Conservation (phyloP, 2,113 vertebrate species). For the Dicrurus megarhynchus region DNA sequence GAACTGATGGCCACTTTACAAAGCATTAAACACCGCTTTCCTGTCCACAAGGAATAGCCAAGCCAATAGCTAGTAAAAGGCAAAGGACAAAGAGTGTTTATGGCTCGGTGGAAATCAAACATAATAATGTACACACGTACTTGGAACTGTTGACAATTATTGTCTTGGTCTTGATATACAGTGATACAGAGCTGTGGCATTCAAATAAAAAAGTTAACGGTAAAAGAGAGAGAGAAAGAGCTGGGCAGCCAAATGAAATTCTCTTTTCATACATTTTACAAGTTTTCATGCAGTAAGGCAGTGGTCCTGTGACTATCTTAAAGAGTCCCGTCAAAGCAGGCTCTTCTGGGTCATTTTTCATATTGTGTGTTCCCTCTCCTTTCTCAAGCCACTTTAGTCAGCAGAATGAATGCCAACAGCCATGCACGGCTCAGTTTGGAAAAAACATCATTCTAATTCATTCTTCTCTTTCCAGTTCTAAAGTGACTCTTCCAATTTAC, state of each 20-base stretch:
- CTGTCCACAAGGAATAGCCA: slow-evolving; percentile 31
- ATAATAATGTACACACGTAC: not conserved
- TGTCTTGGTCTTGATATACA: not conserved
- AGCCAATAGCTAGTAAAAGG: slow-evolving; percentile 24
- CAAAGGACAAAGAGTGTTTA: slow-evolving; percentile 56
- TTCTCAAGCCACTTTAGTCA: not conserved
- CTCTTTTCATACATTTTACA: not conserved
- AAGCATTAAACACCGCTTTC: slow-evolving; percentile 60
- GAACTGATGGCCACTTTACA: slow-evolving; percentile 52
- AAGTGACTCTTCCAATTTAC: not conserved
- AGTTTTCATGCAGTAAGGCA: not conserved
- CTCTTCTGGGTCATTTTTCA: not conserved
- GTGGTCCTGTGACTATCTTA: not conserved
- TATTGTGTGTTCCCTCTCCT: not conserved
- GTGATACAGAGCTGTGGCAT: not conserved
- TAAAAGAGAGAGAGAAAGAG: not conserved
- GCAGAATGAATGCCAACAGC: not conserved
- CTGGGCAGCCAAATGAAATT: not conserved
- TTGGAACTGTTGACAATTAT: slow-evolving; percentile 8
- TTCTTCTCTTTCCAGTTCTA: not conserved
- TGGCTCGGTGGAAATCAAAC: not conserved
- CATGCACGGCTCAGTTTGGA: not conserved
- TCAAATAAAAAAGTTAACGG: not conserved
- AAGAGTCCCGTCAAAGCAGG: not conserved
- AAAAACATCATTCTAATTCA: not conserved